Evolutionary conservation across 2,888 invertebrate genomes (phyloP).

Genomic region (Xylota segnis): DNA sequence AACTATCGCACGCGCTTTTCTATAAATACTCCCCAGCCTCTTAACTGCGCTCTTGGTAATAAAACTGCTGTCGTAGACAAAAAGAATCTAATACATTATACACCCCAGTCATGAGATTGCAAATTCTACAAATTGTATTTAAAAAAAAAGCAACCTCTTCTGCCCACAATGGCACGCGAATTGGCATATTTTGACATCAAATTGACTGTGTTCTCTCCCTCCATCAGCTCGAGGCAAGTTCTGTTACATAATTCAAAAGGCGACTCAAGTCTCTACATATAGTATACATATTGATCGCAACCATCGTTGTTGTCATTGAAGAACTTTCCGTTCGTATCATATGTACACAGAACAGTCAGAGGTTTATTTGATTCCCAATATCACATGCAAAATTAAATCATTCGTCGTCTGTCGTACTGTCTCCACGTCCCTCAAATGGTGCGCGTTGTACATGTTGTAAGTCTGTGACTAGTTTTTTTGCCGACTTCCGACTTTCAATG

Average conservation of each 20-base stretch:
- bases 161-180: slow-evolving; percentile 20
- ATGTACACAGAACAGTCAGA: neutral
- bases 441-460: neutral
- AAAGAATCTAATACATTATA: neutral
- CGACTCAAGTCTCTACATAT: slow-evolving; percentile 23
- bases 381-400: slow-evolving; percentile 45
- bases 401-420: slow-evolving; percentile 9
- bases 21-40: slow-evolving; percentile 9
- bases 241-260: slow-evolving; percentile 27
- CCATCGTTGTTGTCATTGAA: neutral
- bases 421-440: neutral
- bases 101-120: neutral
- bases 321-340: slow-evolving; percentile 12
- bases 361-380: slow-evolving; percentile 41
- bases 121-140: slow-evolving; percentile 11
- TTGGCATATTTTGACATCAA: slow-evolving; percentile 14
- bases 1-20: slow-evolving; percentile 33
- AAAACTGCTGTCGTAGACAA: slow-evolving; percentile 36
- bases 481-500: slow-evolving; percentile 50
- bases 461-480: slow-evolving; percentile 6
- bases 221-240: slow-evolving; percentile 3
- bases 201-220: neutral
- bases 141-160: neutral
- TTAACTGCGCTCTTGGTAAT: slow-evolving; percentile 1
- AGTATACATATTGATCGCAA: slow-evolving; percentile 7